Base-by-base conservation (phyloP, 2,888 invertebrate genomes). In the Stictocephala bisonia region DNA sequence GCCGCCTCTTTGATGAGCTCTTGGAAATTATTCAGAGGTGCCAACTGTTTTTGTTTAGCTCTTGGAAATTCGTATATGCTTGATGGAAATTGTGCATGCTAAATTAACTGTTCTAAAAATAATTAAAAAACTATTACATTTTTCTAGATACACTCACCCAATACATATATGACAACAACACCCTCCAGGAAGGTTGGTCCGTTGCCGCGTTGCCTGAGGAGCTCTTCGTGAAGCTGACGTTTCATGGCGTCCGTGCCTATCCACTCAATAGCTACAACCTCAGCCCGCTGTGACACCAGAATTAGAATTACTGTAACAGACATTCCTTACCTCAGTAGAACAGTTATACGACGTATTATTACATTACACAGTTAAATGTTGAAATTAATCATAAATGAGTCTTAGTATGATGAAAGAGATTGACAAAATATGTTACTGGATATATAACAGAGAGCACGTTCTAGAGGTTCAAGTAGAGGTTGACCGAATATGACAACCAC, bases 221-320 rank as follows among this genome's bases (percentile, higher is more conserved):
- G 85, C 80, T 90, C 89, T 78, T 90, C 89, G 73, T 87, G 86
- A 74, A 92, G 82, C 26, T 86, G 85, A 74, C 86, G 85, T 77
- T 87, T 89, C 90, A 91, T 91, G 80, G 86, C 86, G 67, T 91
- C 90, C 0, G 90, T 90, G 0, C 93, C 93, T 1, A 93, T 93
- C 77, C 95, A 89, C 74, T 92, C 82, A 78, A 91, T 88, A 72
- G 94, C 88, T 77, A 92, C 88, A 58, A 91, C 91, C 82, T 96
- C 95, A 18, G 93, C 93, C 80, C 97, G 88, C 86, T 96, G 95
- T 0, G 96, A 96, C 11, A 96, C 96, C 85, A 97, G 86, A 81
- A 97, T 96, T 77, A 98, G 86, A 74, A 97, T 88, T 83, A 95
- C 97, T 97, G 85, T 24, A 78, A 84, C 35, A 29, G 18, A n/a